Evolutionary conservation across 2,113 vertebrate species (phyloP).

Genomic region (Zosterops japonicus): DNA sequence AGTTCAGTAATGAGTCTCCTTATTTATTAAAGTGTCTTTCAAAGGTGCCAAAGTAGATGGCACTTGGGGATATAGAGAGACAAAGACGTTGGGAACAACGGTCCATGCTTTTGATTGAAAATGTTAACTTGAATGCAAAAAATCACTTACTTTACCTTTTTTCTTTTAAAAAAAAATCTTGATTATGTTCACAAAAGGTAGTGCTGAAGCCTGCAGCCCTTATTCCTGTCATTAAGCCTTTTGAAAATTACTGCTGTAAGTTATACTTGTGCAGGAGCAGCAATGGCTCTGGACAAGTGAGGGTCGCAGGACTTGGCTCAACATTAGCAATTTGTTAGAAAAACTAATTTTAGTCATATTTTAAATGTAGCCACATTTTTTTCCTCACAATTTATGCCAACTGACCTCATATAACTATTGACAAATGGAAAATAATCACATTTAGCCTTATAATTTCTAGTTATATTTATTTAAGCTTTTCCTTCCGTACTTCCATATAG

Average conservation of each 20-base stretch:
- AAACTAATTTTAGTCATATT: constrained; percentile 51
- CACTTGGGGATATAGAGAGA: constrained; percentile 72
- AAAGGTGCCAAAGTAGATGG: constrained; percentile 88
- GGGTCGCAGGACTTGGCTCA: background rate
- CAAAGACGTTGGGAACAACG: constrained; percentile 72
- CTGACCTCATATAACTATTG: constrained; percentile 56
- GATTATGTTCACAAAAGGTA: background rate
- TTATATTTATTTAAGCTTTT: constrained; percentile 57
- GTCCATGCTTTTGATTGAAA: constrained; percentile 71
- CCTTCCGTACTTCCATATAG: background rate
- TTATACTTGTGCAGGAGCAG: background rate
- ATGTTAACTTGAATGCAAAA: constrained; percentile 72
- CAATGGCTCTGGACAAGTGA: background rate
- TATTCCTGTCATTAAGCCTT: background rate
- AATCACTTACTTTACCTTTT: constrained; percentile 87
- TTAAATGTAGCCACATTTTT: constrained; percentile 51
- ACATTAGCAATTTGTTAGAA: constrained; percentile 39
- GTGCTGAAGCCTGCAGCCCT: background rate
- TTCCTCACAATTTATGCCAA: constrained; percentile 43
- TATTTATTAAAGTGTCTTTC: constrained; percentile 88
- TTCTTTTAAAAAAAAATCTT: constrained; percentile 67
- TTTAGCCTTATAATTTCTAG: constrained; percentile 41
- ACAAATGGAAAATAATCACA: constrained; percentile 62
- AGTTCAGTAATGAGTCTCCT: constrained; percentile 87
- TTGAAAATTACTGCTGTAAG: background rate